Base-by-base conservation (phyloP, 2,113 vertebrate species). In the Syngnathus typhle region DNA sequence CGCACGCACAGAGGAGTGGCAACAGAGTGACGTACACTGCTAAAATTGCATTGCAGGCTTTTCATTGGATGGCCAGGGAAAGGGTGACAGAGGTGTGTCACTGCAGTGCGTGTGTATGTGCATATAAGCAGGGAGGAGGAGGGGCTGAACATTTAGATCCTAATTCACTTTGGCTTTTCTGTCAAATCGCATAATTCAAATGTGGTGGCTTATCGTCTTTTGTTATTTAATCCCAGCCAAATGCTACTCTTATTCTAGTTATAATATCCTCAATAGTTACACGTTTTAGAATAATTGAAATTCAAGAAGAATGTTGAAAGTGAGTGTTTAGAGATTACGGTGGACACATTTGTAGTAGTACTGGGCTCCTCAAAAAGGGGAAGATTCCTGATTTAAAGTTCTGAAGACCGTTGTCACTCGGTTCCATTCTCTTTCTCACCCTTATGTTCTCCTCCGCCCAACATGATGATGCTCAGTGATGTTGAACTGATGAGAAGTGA, bases 141-240 rank as follows among this genome's bases (percentile, higher is more conserved):
- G 60, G 43, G 46, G 56, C 47, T 32, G 68, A 41, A 18, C 62
- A 64, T 69, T 71, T 73, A 67, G 81, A 67, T 54, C 58, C 66
- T 79, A 62, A 85, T 82, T 82, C 47, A 44, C 39, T 77, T 60
- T 77, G 79, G 58, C 81, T 71, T 61, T 16, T 64, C 66, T 84
- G 77, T 82, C 84, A 15, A 63, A 81, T 80, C 67, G 38, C 72
- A 79, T 84, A 32, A 66, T 32, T 82, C 61, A 71, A 52, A 67
- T 5, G 43, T n/a, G 41, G 55, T 56, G 43, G 13, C 13, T 65
- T 64, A 68, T 67, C 46, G 43, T 70, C 71, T 60, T 80, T 79
- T 76, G 67, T 82, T 71, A 47, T 75, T 71, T 12, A 75, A 15
- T 39, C 49, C 46, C 23, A 32, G 1, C 2, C 5, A 60, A 70